Base-by-base conservation (phyloP, 2,113 vertebrate species). In the Platichthys flesus region DNA sequence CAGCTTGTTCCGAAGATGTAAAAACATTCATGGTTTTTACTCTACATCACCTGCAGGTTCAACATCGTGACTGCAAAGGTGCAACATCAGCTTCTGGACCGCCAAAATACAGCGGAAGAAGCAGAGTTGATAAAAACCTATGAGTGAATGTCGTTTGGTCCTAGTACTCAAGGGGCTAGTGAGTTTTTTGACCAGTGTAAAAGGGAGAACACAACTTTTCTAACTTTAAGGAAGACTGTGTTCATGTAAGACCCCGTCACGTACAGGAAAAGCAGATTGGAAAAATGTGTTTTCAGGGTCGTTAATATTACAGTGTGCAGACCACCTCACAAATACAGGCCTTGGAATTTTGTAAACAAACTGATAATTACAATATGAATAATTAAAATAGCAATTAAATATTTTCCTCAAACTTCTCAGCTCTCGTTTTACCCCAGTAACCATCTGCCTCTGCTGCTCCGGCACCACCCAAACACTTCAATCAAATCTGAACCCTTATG, bases 401-500 rank as follows among this genome's bases (percentile, higher is more conserved):
- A 26, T 64, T 78, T 71, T 18, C 42, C 54, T 49, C 1, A 31
- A 64, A 55, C n/a, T 0, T 4, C 60, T 61, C 56, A 62, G 9
- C 2, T 18, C 5, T 16, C 13, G 40, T 71, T 84, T 79, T 70
- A 62, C 47, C 62, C 9, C 21, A 23, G 67, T 12, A 59, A 71
- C 54, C 55, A 64, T 68, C 64, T 59, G 72, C 52, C 64, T 59
- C 45, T 57, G n/a, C 24, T 47, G 69, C 71, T 83, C 23, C 42
- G 40, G 40, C 69, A 66, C 28, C 49, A 47, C 67, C 67, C 57
- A 63, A 13, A 51, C 51, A 1, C 74, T 77, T 72, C 26, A 68
- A 6, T 55, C 49, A 67, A 3, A 24, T 63, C 54, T 78, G 28
- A 26, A 70, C 59, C 62, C 45, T 37, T 68, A 74, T 15, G 5